Conservation (phyloP, 2,113 vertebrate genomes). For the Aldabrachelys gigantea region DNA sequence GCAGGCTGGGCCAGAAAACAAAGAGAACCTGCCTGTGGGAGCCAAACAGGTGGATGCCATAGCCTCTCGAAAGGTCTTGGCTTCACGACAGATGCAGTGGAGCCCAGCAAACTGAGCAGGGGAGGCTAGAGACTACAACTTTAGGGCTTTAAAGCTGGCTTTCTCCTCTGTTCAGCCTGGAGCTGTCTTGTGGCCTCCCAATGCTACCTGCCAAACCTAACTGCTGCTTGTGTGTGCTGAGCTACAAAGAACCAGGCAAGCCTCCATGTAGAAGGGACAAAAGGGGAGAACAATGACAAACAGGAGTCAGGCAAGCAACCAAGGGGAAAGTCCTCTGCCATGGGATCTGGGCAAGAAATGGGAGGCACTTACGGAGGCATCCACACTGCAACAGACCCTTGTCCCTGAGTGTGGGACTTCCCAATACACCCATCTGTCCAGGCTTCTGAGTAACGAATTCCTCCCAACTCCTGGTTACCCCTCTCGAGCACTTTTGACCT, state of each 20-base stretch:
- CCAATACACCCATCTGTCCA: background rate
- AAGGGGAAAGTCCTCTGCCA: background rate
- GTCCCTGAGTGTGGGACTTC: background rate
- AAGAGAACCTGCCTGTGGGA: constrained; percentile 82
- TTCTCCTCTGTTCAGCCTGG: background rate
- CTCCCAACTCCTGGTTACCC: background rate
- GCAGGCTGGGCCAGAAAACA: constrained; percentile 44
- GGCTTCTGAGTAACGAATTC: background rate
- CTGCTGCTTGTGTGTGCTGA: rapidly evolving
- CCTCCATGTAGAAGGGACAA: background rate
- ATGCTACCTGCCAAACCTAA: background rate
- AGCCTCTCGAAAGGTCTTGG: constrained; percentile 79
- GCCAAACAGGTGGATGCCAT: constrained; percentile 57
- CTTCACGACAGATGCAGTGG: constrained; percentile 62
- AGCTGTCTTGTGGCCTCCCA: background rate
- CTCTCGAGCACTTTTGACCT: background rate
- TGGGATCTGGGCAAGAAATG: background rate
- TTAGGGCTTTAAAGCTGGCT: rapidly evolving
- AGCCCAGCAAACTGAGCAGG: background rate
- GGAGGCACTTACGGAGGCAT: background rate
- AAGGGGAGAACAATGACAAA: background rate
- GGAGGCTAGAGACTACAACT: background rate
- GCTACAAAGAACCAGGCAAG: rapidly evolving
- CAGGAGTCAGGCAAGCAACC: background rate
- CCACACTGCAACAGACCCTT: background rate